phyloP scores from a whole-genome alignment of 2,113 vertebrate genomes.

The Antennarius striatus region DNA sequence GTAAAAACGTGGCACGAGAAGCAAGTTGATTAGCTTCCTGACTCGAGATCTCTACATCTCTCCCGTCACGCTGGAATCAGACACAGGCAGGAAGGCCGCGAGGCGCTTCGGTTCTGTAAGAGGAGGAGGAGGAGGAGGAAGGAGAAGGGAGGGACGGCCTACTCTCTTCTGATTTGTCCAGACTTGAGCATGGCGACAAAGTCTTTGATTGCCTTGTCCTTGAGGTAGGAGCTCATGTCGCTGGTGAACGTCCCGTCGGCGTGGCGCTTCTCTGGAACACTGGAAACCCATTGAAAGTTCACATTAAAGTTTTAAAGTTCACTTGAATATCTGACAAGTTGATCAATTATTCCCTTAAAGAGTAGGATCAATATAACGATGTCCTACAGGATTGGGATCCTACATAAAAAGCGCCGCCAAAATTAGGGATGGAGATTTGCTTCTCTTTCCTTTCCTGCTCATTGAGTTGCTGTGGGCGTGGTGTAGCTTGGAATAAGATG shows the following conservation, averaged over 20 bases:
- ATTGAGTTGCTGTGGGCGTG: too few species aligned
- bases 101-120: constrained; percentile 23
- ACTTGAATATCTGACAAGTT: not conserved
- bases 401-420: too few species aligned
- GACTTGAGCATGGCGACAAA: constrained; percentile 93
- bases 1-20: constrained; percentile 28
- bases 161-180: constrained; percentile 91
- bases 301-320: not conserved
- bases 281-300: constrained; percentile 44
- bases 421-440: too few species aligned
- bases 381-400: too few species aligned
- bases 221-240: constrained; percentile 91
- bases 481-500: too few species aligned
- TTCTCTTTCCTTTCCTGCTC: too few species aligned
- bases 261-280: constrained; percentile 85
- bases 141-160: constrained; percentile 73
- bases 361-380: too few species aligned
- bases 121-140: constrained; percentile 10
- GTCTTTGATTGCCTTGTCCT: constrained; percentile 92
- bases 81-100: constrained; percentile 19
- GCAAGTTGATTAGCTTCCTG: constrained; percentile 42
- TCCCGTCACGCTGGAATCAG: constrained; percentile 45
- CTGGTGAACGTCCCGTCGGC: constrained; percentile 95
- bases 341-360: too few species aligned
- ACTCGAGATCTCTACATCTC: constrained; percentile 37